Conservation (phyloP, 1,140 invertebrate genomes). For the Teleopsis dalmanni region DNA sequence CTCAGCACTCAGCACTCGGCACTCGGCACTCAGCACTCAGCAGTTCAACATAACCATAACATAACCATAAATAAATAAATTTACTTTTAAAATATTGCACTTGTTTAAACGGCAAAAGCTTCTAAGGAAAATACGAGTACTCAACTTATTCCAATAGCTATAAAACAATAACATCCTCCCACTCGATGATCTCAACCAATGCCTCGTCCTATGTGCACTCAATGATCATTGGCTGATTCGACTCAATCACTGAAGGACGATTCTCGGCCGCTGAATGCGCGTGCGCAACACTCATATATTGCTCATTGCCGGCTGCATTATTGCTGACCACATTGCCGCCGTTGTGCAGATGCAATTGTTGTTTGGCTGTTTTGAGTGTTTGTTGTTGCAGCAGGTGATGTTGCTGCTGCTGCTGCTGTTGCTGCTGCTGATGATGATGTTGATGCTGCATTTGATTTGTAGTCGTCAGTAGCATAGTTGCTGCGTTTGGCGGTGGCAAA, state of each 20-base stretch:
- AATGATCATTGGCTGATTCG: conserved; percentile 76
- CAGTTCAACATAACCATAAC: too few relatives aligned
- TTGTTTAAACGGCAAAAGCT: too few relatives aligned
- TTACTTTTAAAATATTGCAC: too few relatives aligned
- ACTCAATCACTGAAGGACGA: conserved; percentile 73
- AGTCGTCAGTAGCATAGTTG: conserved; percentile 32
- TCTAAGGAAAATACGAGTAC: too few relatives aligned
- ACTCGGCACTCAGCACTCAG: too few relatives aligned
- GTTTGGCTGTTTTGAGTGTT: conserved; percentile 20
- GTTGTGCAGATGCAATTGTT: conserved; percentile 11
- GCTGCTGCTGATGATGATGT: conserved; percentile 38
- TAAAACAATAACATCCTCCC: too few relatives aligned
- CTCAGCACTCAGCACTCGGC: too few relatives aligned
- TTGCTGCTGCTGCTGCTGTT: conserved; percentile 51
- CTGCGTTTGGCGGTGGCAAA: conserved; percentile 16
- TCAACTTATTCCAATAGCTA: too few relatives aligned
- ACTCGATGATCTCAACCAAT: too few relatives aligned
- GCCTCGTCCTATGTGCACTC: conserved; percentile 67
- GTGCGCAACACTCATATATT: conserved; percentile 14
- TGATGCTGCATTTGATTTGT: conserved; percentile 43
- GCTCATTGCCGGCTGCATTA: conserved; percentile 17
- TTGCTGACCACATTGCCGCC: conserved; percentile 19
- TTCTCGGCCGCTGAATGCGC: conserved; percentile 51
- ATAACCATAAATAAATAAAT: too few relatives aligned
- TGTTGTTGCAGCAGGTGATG: conserved; percentile 12